Evolutionary conservation across 2,888 invertebrate species (phyloP), one percentile per base, ranked within the genome.

Genomic region (Platerodrilus igneus): DNA sequence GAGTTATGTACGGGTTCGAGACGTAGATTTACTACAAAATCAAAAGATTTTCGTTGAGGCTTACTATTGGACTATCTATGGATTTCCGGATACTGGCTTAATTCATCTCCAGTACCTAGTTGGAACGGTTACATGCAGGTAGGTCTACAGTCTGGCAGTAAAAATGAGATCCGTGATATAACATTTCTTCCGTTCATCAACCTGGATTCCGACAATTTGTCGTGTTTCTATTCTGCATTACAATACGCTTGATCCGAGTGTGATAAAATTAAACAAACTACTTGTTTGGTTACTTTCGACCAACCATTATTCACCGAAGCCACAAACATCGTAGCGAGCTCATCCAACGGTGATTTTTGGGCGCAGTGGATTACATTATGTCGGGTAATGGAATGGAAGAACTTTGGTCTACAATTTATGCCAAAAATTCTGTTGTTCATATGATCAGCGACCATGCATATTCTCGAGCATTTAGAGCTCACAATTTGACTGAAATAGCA

Each of bases 91-190:
- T 29, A 18, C 15, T 29, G n/a, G 29, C 29, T 29, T 29, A 4
- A 18, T 29, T 19, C 18, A 29, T 29, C 29, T 29, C 18, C 29
- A 17, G 18, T 29, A 18, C 29, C 29, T 29, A 29, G 17, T 29
- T 27, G 27, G 27, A 27, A 27, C 25, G 27, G 27, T 27, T 27
- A 15, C 27, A 27, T 27, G 27, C 27, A 27, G 16, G 27, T 27
- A 16, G 27, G 27, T 27, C 15, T 27, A 4, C 27, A 27, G 27
- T 15, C 15, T 13, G 29, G n/a, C 18, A 18, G 18, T 29, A 29
- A 29, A 29, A 18, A 29, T 29, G 29, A 29, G 18, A 18, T 29
- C 29, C 17, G 29, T 18, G 29, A 29, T 18, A 15, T 29, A 29
- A 29, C 18, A 18, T 29, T 29, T 18, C 18, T 29, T 7, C 29